A percentile compares a stretch with the other conserved stretches of the same genome.
These are phyloP conservation scores for Indicator indicator DNA, from an alignment of 2,113 vertebrate species.

Conservation along the genomic window DNA sequence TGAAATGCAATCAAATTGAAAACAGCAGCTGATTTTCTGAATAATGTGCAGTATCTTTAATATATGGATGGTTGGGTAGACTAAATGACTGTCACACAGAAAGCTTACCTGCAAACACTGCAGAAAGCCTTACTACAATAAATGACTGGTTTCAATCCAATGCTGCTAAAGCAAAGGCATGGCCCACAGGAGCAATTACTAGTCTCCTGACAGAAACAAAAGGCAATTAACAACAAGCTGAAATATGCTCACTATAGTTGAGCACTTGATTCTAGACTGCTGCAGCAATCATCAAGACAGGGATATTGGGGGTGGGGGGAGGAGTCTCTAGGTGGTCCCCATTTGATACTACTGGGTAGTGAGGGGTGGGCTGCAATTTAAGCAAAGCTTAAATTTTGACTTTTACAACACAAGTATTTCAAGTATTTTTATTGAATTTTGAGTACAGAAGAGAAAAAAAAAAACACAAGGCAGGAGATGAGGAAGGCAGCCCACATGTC, in stretches of 20 bases:
- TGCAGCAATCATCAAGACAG: constrained; percentile 42
- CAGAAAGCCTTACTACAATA: constrained; percentile 68
- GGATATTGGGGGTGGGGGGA: accelerated
- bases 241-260: constrained; percentile 22
- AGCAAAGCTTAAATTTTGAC: not conserved
- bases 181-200: constrained; percentile 74
- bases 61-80: constrained; percentile 64
- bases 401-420: not conserved
- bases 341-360: accelerated
- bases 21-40: constrained; percentile 58
- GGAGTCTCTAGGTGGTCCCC: not conserved
- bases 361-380: not conserved
- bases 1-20: constrained; percentile 50
- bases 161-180: constrained; percentile 54
- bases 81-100: constrained; percentile 66
- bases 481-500: not conserved
- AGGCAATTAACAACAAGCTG: constrained; percentile 72
- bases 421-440: not conserved
- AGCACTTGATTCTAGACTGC: constrained; percentile 54
- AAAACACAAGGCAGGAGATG: not conserved
- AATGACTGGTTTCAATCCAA: constrained; percentile 78
- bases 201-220: constrained; percentile 74
- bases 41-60: constrained; percentile 67
- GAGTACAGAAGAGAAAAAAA: not conserved
- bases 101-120: constrained; percentile 76